Evolutionary conservation across 2,113 vertebrate genomes (phyloP).

Genomic region (Spermophilus dauricus): DNA sequence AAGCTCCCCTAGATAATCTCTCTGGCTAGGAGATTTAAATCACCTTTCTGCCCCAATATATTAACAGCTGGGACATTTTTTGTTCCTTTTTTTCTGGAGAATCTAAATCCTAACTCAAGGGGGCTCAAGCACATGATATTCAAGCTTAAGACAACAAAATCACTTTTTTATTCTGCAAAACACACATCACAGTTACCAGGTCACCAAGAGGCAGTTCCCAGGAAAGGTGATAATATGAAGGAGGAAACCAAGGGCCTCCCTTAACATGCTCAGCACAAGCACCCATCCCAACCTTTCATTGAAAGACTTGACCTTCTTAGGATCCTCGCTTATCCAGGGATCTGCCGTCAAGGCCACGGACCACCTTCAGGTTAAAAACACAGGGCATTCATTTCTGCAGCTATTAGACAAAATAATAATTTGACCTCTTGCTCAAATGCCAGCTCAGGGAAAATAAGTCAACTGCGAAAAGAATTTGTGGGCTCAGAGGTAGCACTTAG

Average conservation of each 20-base stretch:
- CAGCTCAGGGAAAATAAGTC: background rate
- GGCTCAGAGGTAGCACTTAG: background rate
- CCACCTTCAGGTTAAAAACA: background rate
- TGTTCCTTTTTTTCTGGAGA: background rate
- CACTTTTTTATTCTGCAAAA: background rate
- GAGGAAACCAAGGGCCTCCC: background rate
- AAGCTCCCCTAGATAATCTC: background rate
- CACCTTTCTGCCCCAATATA: background rate
- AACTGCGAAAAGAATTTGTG: background rate
- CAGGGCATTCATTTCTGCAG: background rate
- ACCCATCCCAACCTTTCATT: background rate
- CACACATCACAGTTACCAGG: background rate
- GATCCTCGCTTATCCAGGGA: background rate
- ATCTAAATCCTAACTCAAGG: background rate
- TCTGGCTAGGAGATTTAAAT: background rate
- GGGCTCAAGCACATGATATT: background rate
- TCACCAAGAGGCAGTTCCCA: background rate
- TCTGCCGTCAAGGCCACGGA: background rate
- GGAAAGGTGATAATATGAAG: background rate
- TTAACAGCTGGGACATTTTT: background rate
- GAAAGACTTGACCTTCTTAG: background rate
- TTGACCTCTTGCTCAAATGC: background rate
- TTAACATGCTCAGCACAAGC: background rate
- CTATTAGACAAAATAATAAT: slow-evolving; percentile 22
- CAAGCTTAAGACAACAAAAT: background rate